A percentile compares a stretch with the other conserved stretches of the same genome.
Conservation (phyloP, 2,797 vertebrate species). For the Selene dorsalis region DNA sequence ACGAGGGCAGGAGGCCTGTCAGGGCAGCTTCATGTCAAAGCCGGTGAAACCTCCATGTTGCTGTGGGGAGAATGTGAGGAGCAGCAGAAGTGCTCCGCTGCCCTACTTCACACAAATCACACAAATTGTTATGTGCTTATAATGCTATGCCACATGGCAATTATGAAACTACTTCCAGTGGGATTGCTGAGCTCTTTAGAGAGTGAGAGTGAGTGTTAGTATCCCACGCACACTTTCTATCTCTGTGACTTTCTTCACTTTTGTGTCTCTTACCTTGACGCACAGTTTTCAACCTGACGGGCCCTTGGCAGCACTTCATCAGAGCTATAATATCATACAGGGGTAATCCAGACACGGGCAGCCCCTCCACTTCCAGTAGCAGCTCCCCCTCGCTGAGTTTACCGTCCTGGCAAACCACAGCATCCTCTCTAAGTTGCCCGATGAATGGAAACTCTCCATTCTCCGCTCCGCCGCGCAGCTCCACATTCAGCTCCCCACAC, state of each 20-base stretch:
- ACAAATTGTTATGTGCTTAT: constrained; percentile 33
- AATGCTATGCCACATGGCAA: constrained; percentile 44
- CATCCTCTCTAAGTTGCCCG: constrained; percentile 79
- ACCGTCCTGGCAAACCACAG: constrained; percentile 77
- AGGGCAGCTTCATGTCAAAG: constrained; percentile 67
- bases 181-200: constrained; percentile 10
- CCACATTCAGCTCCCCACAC: constrained; percentile 84
- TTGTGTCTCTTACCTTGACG: constrained; percentile 86
- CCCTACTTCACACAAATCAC: constrained; percentile 47
- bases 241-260: too few relatives aligned
- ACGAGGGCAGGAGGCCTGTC: constrained; percentile 65
- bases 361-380: constrained; percentile 90
- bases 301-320: constrained; percentile 86
- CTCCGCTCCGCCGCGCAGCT: constrained; percentile 92
- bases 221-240: neutral
- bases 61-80: constrained; percentile 49
- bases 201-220: constrained; percentile 2
- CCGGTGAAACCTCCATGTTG: constrained; percentile 56
- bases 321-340: constrained; percentile 90
- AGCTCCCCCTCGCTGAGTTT: constrained; percentile 87
- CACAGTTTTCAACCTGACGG: constrained; percentile 89
- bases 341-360: constrained; percentile 92
- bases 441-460: constrained; percentile 91
- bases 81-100: constrained; percentile 31
- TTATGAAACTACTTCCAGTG: constrained; percentile 39